A percentile compares a stretch with the other conserved stretches of the same genome.
These are phyloP conservation scores for Linurgus olivaceus DNA, from an alignment of 2,797 vertebrate genomes.

Conservation along the genomic window DNA sequence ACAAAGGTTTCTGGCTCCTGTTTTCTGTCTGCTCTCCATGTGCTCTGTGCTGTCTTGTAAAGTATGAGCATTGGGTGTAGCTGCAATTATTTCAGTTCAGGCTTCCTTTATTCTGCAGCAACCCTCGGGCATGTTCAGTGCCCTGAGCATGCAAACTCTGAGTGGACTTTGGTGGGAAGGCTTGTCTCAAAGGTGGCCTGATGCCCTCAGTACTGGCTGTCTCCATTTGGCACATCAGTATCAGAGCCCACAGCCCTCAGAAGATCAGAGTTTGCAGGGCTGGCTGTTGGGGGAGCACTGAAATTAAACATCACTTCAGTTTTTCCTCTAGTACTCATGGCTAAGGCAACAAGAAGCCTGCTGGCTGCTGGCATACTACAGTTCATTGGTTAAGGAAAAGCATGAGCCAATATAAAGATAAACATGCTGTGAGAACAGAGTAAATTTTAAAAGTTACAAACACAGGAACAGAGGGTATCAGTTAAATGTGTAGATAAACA, in stretches of 20 bases:
- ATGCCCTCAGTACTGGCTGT: not conserved
- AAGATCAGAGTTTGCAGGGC: not conserved
- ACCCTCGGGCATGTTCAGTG: not conserved
- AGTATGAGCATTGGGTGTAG: not conserved
- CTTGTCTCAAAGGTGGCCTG: not conserved
- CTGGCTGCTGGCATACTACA: not conserved
- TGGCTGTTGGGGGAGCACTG: not conserved
- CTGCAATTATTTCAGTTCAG: not conserved
- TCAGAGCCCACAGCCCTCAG: not conserved
- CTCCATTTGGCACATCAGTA: not conserved
- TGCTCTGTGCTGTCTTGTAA: not conserved
- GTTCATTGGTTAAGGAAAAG: not conserved
- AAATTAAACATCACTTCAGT: not conserved
- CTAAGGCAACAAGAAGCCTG: not conserved
- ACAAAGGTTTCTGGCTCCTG: not conserved
- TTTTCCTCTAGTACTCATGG: not conserved
- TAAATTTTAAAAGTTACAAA: not conserved
- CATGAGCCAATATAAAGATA: not conserved
- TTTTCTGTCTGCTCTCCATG: not conserved
- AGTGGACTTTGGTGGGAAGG: not conserved
- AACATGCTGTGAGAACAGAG: not conserved
- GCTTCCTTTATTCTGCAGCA: not conserved
- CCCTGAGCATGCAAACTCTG: not conserved
- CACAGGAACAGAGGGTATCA: not conserved
- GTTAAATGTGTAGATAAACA: not conserved